Percentiles rank a stretch among this genome's conserved stretches.
phyloP scores from a whole-genome alignment of 2,113 vertebrate genomes.

The Ictalurus punctatus region DNA sequence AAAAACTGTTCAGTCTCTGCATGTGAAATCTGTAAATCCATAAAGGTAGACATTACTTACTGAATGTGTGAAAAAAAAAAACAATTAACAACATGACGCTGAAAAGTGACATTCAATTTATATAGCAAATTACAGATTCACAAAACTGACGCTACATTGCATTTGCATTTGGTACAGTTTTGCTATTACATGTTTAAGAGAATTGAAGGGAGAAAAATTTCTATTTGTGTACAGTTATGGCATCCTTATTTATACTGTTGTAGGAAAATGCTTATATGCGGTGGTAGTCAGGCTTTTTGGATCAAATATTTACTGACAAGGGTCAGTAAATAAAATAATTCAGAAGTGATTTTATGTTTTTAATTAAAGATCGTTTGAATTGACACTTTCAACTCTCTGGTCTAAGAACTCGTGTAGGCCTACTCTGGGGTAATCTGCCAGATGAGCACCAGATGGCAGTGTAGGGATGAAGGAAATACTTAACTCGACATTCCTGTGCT shows the following conservation, averaged over 20 bases:
- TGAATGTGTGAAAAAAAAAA: too few relatives aligned
- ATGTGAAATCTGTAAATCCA: too few relatives aligned
- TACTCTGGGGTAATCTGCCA: neutral
- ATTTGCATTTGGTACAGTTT: neutral
- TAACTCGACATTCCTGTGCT: neutral
- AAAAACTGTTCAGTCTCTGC: neutral
- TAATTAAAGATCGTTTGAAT: neutral
- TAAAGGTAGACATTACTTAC: too few relatives aligned
- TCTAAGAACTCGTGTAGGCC: neutral
- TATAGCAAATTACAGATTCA: neutral
- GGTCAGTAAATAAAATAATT: neutral
- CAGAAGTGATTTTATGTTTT: neutral
- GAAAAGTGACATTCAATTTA: neutral
- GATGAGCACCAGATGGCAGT: constrained; percentile 49
- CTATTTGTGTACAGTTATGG: neutral
- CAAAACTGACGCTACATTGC: neutral
- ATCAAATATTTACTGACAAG: neutral
- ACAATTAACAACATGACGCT: neutral
- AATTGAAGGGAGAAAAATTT: neutral
- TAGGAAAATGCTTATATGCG: neutral
- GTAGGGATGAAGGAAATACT: neutral
- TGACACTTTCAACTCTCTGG: neutral
- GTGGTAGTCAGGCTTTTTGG: neutral
- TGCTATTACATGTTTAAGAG: neutral
- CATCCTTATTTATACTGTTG: neutral